Conservation (phyloP, 1,140 invertebrate genomes). For the Drosophila sechellia region DNA sequence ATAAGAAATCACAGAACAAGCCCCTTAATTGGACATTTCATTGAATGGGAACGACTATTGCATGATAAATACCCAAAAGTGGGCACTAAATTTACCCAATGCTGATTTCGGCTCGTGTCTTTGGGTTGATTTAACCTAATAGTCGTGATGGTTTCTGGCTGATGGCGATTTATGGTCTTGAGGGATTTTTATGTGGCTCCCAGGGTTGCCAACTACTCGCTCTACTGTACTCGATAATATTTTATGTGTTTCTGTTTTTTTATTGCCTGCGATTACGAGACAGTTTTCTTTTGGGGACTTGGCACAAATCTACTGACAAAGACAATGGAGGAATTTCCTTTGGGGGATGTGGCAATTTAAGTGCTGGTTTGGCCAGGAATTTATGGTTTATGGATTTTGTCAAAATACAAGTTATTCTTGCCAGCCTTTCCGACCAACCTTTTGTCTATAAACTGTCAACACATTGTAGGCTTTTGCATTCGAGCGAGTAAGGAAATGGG, state of each 20-base stretch:
- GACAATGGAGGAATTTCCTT: conserved; percentile 28
- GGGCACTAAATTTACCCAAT: conserved; percentile 51
- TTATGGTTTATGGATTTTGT: conserved; percentile 82
- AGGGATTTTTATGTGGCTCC: conserved; percentile 58
- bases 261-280: conserved; percentile 71
- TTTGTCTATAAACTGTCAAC: conserved; percentile 79
- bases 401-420: conserved; percentile 66
- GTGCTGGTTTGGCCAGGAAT: conserved; percentile 63
- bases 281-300: conserved; percentile 44
- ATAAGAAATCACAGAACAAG: conserved; percentile 3
- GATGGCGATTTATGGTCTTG: conserved; percentile 72
- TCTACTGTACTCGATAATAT: conserved; percentile 70
- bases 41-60: conserved; percentile 16
- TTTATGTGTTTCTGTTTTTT: conserved; percentile 67
- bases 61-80: conserved; percentile 63
- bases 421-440: conserved; percentile 43
- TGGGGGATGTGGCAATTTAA: conserved; percentile 46
- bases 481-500: conserved; percentile 1
- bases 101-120: conserved; percentile 30
- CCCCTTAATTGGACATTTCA: conserved; percentile 46
- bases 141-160: conserved; percentile 53
- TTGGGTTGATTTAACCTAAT: conserved; percentile 60
- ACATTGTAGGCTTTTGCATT: conserved; percentile 54
- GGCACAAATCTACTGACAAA: conserved; percentile 56
- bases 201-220: conserved; percentile 46